Conservation (phyloP, 2,888 invertebrate genomes). For the Limnephilus lunatus region DNA sequence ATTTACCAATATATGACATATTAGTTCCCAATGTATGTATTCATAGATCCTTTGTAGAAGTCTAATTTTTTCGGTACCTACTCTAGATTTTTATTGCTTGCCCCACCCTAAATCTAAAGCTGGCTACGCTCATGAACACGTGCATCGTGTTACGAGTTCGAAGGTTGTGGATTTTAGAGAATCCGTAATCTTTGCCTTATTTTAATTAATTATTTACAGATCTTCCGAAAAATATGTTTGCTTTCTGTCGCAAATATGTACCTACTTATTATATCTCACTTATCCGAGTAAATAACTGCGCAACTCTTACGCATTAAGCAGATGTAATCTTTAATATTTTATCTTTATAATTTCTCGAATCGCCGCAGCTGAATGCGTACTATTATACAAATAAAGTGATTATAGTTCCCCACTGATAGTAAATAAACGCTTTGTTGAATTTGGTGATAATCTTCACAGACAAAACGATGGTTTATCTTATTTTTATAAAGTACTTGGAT, state of each 20-base stretch:
- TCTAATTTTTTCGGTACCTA: too few relatives aligned
- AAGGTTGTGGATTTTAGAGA: not conserved
- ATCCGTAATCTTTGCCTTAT: not conserved
- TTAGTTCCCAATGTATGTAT: too few relatives aligned
- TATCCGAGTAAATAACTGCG: not conserved
- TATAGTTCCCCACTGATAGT: not conserved
- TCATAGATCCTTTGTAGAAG: too few relatives aligned
- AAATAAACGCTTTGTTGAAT: not conserved
- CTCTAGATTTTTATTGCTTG: too few relatives aligned
- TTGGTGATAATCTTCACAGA: not conserved
- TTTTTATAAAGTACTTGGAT: not conserved
- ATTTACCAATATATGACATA: too few relatives aligned
- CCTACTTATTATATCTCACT: not conserved
- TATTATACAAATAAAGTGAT: slow-evolving; percentile 2
- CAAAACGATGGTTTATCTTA: not conserved
- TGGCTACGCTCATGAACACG: not conserved
- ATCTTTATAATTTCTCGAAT: not conserved
- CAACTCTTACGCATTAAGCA: not conserved
- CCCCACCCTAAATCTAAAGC: too few relatives aligned
- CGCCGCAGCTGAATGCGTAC: not conserved
- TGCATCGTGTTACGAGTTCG: not conserved
- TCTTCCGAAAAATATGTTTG: not conserved
- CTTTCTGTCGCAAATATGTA: not conserved
- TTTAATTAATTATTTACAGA: not conserved
- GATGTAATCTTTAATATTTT: not conserved